Percentiles rank a stretch among this genome's conserved stretches.
These are phyloP conservation scores for Keiferia lycopersicella DNA, from an alignment of 2,888 invertebrate species.

Conservation along the genomic window DNA sequence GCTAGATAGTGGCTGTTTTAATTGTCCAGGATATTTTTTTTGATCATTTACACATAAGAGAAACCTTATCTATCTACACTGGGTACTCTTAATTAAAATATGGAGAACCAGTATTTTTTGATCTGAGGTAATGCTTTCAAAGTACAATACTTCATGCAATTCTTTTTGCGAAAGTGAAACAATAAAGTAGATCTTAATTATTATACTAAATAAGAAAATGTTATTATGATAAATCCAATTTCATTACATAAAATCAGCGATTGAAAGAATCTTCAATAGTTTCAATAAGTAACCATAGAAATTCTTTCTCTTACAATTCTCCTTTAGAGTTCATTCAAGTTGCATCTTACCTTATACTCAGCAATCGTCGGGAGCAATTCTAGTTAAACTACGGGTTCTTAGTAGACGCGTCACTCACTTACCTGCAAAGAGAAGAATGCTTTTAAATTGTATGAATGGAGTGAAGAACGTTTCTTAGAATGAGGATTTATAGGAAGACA, in stretches of 20 bases:
- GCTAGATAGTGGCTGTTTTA: no score
- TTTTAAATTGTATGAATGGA: slow-evolving; percentile 30
- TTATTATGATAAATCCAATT: not conserved
- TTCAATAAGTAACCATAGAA: slow-evolving; percentile 10
- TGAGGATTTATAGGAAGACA: not conserved
- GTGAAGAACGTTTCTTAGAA: not conserved
- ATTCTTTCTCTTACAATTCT: no score
- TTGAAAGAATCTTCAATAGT: not conserved
- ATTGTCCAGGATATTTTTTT: no score
- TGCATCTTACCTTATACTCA: slow-evolving; percentile 1
- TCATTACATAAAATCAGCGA: not conserved
- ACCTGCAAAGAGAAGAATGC: slow-evolving; percentile 36
- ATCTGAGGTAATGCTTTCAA: no score
- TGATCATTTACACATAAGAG: no score
- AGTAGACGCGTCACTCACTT: slow-evolving; percentile 30
- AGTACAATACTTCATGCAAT: no score
- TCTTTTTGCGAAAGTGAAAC: no score
- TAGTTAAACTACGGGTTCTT: not conserved
- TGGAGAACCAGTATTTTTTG: no score
- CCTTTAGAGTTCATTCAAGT: not conserved
- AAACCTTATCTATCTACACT: no score
- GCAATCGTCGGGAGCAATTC: slow-evolving; percentile 8
- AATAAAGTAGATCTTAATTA: no score
- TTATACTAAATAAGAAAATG: not conserved
- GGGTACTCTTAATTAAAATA: no score